Base-by-base conservation (phyloP, 2,113 vertebrate genomes). In the Leiothrix lutea region DNA sequence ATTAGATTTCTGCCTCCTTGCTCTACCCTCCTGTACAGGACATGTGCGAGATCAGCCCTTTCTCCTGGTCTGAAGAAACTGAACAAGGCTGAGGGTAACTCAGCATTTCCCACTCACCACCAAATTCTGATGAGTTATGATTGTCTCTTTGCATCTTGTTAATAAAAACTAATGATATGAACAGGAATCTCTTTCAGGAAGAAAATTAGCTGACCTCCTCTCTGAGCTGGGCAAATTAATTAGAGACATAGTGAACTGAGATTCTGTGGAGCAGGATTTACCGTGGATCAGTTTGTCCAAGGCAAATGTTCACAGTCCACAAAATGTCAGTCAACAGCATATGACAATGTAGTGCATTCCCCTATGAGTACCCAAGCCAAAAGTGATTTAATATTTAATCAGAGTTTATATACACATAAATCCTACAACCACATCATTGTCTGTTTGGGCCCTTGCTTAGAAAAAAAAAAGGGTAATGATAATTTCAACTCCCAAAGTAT, bases 31-130 rank as follows among this genome's bases (percentile, higher is more conserved):
- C 16, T 36, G 13, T 4, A 84, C 14, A 56, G 38, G 62, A 79
- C 50, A 38, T 29, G 6, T 36, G 9, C 48, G 85, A 44, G 35
- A 78, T 19, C 31, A 89, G 54, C 12, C 44, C 61, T 72, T 72
- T 31, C 24, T 75, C 26, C 16, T 47, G 18, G n/a, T 50, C 9
- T 18, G 79, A 97, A 72, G 29, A 60, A 92, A 56, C 3, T 5
- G 24, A 94, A 31, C 62, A 88, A 57, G 64, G 25, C 50, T 10
- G 40, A 65, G 10, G 42, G 7, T 31, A 31, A 90, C 24, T 2
- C n/a, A 95, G n/a, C 47, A 71, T 19, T 60, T 93, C 50, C 87
- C 92, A 56, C 38, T 79, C 20, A 95, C 89, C 19, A 80, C 96
- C 56, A 97, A 93, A 86, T 98, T 80, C 40, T 42, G 31, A 25